Evolutionary conservation across 1,140 invertebrate genomes (phyloP).

Genomic region (Brachionus sp.): DNA sequence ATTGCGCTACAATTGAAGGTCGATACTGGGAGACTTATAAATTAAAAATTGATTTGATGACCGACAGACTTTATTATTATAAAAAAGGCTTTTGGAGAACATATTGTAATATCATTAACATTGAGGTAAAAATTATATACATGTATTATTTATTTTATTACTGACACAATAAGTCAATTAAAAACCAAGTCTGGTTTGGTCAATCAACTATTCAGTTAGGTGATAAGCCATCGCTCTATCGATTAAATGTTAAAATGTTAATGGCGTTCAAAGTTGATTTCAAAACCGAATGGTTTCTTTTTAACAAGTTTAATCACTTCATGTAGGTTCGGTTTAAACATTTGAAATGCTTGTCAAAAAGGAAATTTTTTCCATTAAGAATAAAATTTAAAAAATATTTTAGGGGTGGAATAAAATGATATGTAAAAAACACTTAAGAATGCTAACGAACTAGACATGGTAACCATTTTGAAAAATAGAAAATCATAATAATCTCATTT

Average conservation of each 20-base stretch:
- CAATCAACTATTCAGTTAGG: background rate
- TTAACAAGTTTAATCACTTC: background rate
- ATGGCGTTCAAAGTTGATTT: background rate
- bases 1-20: background rate
- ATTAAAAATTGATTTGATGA: constrained; percentile 31
- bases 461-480: too few relatives aligned
- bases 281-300: constrained; percentile 19
- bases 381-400: too few relatives aligned
- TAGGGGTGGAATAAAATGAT: too few relatives aligned
- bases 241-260: background rate
- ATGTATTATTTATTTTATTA: background rate
- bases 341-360: background rate
- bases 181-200: background rate
- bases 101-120: constrained; percentile 25
- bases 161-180: background rate
- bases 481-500: too few relatives aligned
- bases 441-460: too few relatives aligned
- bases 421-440: too few relatives aligned
- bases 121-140: background rate
- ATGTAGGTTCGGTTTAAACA: background rate
- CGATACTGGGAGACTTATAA: background rate
- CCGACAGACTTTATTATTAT: constrained; percentile 2
- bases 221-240: background rate
- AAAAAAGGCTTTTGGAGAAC: constrained; percentile 17
- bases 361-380: too few relatives aligned